Evolutionary conservation across 92 coral and sea anemone species (phyloP).

Genomic region (Zoanthus solanderi): DNA sequence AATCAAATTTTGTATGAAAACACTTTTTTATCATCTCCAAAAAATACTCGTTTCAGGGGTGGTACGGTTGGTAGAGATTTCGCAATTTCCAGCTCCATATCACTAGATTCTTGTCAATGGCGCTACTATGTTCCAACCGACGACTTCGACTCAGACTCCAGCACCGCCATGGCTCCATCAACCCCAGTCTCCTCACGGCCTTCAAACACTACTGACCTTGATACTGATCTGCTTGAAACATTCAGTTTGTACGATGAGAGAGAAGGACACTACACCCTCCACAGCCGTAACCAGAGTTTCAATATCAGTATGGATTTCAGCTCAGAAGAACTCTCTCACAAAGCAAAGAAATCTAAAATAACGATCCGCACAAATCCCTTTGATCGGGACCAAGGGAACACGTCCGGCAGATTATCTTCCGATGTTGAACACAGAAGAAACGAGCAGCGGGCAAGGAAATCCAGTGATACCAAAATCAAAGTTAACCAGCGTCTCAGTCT

Average conservation of each 20-base stretch:
- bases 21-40: background rate
- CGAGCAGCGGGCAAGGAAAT: background rate
- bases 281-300: conserved; percentile 64
- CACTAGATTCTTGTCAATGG: conserved; percentile 16
- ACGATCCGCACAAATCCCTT: conserved; percentile 18
- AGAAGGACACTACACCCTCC: conserved; percentile 53
- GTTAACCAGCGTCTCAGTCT: background rate
- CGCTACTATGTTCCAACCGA: conserved; percentile 29
- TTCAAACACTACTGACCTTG: conserved; percentile 35
- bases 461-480: background rate
- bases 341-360: background rate
- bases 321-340: conserved; percentile 27
- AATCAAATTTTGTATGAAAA: background rate
- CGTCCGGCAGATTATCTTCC: background rate
- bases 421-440: background rate
- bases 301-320: conserved; percentile 66
- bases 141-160: conserved; percentile 27
- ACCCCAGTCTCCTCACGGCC: conserved; percentile 39
- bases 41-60: conserved; percentile 7
- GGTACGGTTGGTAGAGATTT: conserved; percentile 23
- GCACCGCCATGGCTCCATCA: conserved; percentile 37
- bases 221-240: conserved; percentile 68
- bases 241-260: conserved; percentile 58
- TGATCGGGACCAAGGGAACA: background rate
- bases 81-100: conserved; percentile 19